Evolutionary conservation across 2,888 invertebrate genomes (phyloP), one percentile per base, ranked within the genome.

Genomic region (Agrotis ipsilon): DNA sequence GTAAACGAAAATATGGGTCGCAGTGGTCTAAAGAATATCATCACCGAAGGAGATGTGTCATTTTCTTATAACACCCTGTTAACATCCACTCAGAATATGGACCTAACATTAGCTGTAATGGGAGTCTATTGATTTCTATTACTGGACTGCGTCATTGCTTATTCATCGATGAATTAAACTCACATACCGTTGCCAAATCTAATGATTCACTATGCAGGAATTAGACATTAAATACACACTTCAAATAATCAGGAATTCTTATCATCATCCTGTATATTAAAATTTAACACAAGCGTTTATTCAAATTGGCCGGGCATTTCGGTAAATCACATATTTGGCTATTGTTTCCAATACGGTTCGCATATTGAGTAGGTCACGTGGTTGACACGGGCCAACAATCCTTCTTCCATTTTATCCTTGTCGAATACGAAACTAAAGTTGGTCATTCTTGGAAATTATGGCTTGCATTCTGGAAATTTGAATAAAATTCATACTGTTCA

Each of bases 301-400:
- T 83, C 45, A 76, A 73, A 81, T 72, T 46, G 39, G 16, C 54
- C n/a, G 19, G 39, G 43, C 54, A 72, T 76, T 84, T 84, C 46
- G 75, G 79, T 75, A 69, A 82, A 74, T 67, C 63, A 70, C 73
- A 72, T 71, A 60, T 82, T 83, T 52, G 75, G 72, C 78, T 74
- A 85, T 83, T 85, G 83, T 83, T 68, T 81, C 68, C 57, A 62
- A 68, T 69, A 63, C 76, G 61, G 62, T 72, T 69, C 19, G 82
- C 80, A 75, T 84, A 82, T 62, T 73, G 75, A 73, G 51, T 18
- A 52, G 57, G 69, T 48, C 83, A 75, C 72, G 85, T 85, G 67
- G 52, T 62, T 48, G 68, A 52, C 80, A 80, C 83, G 83, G 66
- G 83, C 77, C 85, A 75, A 82, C 72, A 68, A 75, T 82, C 48